Evolutionary conservation across 2,888 invertebrate genomes (phyloP).

Genomic region (Sipha maydis): DNA sequence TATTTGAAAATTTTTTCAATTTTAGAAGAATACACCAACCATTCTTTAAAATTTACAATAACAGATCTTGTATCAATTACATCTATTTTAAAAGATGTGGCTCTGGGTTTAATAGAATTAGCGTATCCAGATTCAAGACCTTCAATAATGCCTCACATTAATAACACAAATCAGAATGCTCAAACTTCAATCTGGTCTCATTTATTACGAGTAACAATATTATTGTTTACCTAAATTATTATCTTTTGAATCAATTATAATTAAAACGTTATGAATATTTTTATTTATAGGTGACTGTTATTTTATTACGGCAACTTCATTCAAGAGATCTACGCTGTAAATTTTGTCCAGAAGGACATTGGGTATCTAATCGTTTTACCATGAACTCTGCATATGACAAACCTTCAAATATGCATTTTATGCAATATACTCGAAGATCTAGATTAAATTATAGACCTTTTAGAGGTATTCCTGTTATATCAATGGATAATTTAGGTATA

Average conservation of each 20-base stretch:
- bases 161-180: slow-evolving; percentile 65
- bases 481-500: slow-evolving; percentile 63
- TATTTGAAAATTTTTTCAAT: too few relatives aligned
- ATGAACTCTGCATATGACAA: slow-evolving; percentile 67
- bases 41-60: slow-evolving; percentile 77
- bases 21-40: slow-evolving; percentile 41
- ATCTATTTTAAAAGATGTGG: slow-evolving; percentile 80
- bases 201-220: slow-evolving; percentile 75
- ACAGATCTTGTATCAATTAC: slow-evolving; percentile 79
- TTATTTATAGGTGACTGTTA: slow-evolving; percentile 73
- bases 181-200: slow-evolving; percentile 79
- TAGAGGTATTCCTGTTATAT: slow-evolving; percentile 53
- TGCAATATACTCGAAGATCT: slow-evolving; percentile 72
- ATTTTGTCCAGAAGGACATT: slow-evolving; percentile 79
- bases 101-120: slow-evolving; percentile 85
- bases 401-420: slow-evolving; percentile 68
- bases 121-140: slow-evolving; percentile 84
- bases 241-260: not conserved
- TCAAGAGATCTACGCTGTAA: slow-evolving; percentile 85
- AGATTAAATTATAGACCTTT: slow-evolving; percentile 66
- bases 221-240: not conserved
- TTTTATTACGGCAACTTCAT: slow-evolving; percentile 83
- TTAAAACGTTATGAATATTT: not conserved
- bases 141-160: slow-evolving; percentile 64
- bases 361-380: slow-evolving; percentile 70